Evolutionary conservation across 2,797 vertebrate species (phyloP), one percentile per base, ranked within the genome.

Genomic region (Hafferia zeledoni): DNA sequence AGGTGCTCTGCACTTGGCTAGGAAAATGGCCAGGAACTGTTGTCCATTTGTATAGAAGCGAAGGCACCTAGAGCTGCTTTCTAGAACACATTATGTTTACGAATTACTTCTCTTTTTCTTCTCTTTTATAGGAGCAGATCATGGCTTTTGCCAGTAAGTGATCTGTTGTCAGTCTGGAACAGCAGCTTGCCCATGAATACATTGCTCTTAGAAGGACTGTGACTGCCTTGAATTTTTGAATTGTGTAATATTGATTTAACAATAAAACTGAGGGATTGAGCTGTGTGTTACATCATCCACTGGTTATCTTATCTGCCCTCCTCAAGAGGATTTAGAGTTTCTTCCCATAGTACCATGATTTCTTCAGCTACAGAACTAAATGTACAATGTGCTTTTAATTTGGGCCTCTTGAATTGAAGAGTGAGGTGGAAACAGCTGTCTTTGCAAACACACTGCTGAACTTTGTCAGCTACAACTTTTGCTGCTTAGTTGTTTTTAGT

Each of bases 141-240:
- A 98, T 99, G 97, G 98, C 98, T 27, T 99, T 98, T 96, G 99
- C 99, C 76, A 99, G 98, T 98, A 99, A 99, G 91, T 99, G 98
- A 99, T 52, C 53, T 13, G 10, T 22, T 83, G 76, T 76, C 60
- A 59, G 44, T 71, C 53, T 77, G 52, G 56, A 88, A 37, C 64
- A 59, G 87, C 70, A 70, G 28, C 35, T 69, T 76, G 35, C 60
- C 49, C 18, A 4, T 50, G 83, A 92, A 81, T 19, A 33, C 24
- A 5, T 11, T 94, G 59, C 68, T 50, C 11, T 75, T 74, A 11
- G 5, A 75, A 91, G 52, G 53, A 77, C 63, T 82, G 65, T 22
- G 74, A 87, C 37, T 50, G 55, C 87, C 74, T 37, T 59, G 12
- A 83, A n/a, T 22, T 52, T 86, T 88, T 60, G 85, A 71, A 67